These are phyloP conservation scores for Tokudaia tokunoshimensis DNA, from an alignment of 2,797 vertebrate genomes.

Conservation along the genomic window DNA sequence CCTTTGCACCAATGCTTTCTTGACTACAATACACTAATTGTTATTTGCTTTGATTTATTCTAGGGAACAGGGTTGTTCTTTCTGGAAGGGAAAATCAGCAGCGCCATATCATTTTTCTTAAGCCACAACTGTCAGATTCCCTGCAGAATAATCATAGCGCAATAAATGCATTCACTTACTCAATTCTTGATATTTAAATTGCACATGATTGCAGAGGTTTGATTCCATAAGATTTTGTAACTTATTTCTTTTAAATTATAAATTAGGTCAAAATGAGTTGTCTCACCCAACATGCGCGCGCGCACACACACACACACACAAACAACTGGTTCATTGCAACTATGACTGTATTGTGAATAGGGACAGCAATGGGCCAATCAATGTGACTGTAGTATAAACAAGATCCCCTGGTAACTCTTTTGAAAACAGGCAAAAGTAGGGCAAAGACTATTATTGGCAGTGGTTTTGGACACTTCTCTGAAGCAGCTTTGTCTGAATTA, in stretches of 20 bases:
- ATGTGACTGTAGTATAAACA: background rate
- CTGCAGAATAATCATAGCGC: background rate
- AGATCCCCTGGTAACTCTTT: background rate
- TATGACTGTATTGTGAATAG: background rate
- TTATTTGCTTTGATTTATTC: background rate
- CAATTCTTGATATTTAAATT: background rate
- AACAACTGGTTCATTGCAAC: background rate
- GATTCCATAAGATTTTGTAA: background rate
- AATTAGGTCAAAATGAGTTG: background rate
- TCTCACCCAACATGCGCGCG: background rate
- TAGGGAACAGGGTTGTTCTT: background rate
- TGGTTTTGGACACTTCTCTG: slow-evolving; percentile 57
- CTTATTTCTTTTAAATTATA: slow-evolving; percentile 41
- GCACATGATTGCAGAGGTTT: background rate
- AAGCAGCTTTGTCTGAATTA: slow-evolving; percentile 70
- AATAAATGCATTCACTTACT: background rate
- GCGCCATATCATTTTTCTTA: background rate
- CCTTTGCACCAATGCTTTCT: background rate
- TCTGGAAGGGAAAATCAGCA: background rate
- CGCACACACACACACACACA: background rate
- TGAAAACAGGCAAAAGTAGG: slow-evolving; percentile 69
- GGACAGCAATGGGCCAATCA: background rate
- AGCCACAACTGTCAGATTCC: background rate
- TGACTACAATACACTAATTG: background rate
- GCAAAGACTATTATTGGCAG: slow-evolving; percentile 68